Base-by-base conservation (phyloP, 2,797 vertebrate genomes). In the Protosalanx chinensis region DNA sequence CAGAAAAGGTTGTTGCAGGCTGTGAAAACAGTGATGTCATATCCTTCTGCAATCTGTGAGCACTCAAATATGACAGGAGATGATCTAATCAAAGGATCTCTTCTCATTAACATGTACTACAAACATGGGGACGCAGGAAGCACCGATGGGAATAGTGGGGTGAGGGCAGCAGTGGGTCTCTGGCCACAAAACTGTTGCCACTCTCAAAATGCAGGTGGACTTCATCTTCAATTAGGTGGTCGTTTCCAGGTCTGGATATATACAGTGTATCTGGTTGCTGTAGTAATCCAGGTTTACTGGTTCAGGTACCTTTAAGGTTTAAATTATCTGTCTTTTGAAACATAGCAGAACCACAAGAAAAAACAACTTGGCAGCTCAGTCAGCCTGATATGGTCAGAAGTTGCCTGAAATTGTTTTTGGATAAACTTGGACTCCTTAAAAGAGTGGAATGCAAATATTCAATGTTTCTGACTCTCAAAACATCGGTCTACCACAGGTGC, bases 401-500 rank as follows among this genome's bases (percentile, higher is more conserved):
- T 81, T 77, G 83, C 75, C 81, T 83, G 81, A 82, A 80, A 85
- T 88, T 87, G 85, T 86, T 87, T 82, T 68, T 70, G 80, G 80
- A 84, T 80, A 70, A 79, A 86, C 79, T 65, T 12, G 69, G 80
- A 79, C 86, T 84, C 79, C 76, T 82, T 85, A 74, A 75, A 81
- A 79, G 85, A 86, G 79, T 76, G 80, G 72, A 83, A 84, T 66
- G 63, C 88, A 91, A 90, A 90, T 88, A 91, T 88, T 86, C 88
- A 87, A 81, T 76, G 82, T 88, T 88, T 86, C 84, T 86, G 83
- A 89, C 85, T 90, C 71, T 87, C 74, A 87, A 91, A 91, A 91
- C 87, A 90, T 88, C 46, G 90, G 91, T 91, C 87, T 85, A 91
- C 90, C 91, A 90, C 91, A 91, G 91, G 91, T 92, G 90, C 87